Base-by-base conservation (phyloP, 2,888 invertebrate genomes). In the Sphaerophoria rueppellii region DNA sequence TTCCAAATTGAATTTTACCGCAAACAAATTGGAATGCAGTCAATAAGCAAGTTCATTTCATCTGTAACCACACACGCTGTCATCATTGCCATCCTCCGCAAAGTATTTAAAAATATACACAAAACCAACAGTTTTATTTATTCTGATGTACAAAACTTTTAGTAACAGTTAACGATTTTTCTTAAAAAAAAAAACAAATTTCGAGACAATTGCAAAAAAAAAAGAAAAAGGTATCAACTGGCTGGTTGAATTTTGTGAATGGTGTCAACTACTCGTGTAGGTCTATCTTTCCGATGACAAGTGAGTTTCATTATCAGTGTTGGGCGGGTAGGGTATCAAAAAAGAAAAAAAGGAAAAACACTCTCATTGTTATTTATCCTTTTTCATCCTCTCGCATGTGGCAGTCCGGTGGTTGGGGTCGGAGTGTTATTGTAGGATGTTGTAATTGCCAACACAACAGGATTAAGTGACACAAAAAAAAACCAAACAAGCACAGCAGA, bases 1-100 rank as follows among this genome's bases (percentile, higher is more conserved):
- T 35, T 7, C 61, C 67, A 69, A 79, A 73, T 61, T 80, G 60
- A 60, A 80, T 75, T 80, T 63, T 32, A 61, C 79, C 67, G 48
- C 79, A 79, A 74, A 67, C 67, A 67, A 67, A 67, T 74, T 46
- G 70, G 16, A 16, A 54, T 37, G 52, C 72, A 72, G 63, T 58
- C 65, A 69, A 61, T 72, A 79, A 73, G 46, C 80, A 63, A 74
- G 55, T 63, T 69, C 74, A 58, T 70, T 80, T 50, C 63, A 24
- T 63, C 75, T 48, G 70, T 74, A 57, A 63, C 63, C 69, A 50
- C 58, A 69, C 71, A 70, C 63, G 60, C 46, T 78, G 65, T 67
- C 78, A 78, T 58, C 78, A 35, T 11, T 70, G 46, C 50, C 24
- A 72, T 24, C 24, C 24, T 24, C 24, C 2, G 24, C 24, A 24